Base-by-base conservation (phyloP, 1,140 invertebrate genomes). In the Brachionus sp. region DNA sequence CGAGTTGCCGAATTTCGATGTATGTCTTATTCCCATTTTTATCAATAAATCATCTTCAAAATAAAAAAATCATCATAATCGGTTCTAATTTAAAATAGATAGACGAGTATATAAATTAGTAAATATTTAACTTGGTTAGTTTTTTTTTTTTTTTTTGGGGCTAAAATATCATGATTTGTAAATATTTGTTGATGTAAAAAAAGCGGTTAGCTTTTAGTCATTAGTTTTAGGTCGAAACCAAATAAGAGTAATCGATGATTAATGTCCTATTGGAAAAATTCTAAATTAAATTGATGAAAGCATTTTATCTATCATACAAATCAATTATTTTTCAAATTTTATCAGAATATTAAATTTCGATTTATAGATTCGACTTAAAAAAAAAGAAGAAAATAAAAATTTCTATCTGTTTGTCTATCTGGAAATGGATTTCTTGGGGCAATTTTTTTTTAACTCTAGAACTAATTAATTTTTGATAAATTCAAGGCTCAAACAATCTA, bases 11-110 rank as follows among this genome's bases (percentile, higher is more conserved):
- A 70, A 70, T 12, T 16, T 37, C 33, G 66, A 70, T 39, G 66
- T 42, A 70, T 70, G 66, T 37, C 66, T 10, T 70, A 70, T 70
- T 37, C 66, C 66, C 66, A 70, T 70, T 12, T 37, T 70, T 37
- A 39, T n/a, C 50, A 57, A 57, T 57, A 57, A 57, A 57, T 57
- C 50, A 57, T 57, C 50, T 57, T 57, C 50, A 25, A 16, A 57
- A 57, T 19, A 42, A 7, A 42, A 57, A 57, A 57, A 53, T 53
- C 19, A 25, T 9, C 6, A 57, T 57, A 57, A 57, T 57, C 50
- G 19, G 50, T 57, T 23, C 50, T 57, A 57, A 57, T 57, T 57
- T 57, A 23, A 16, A 19, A 57, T 19, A 57, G 19, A 57, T 57
- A 57, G 50, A 57, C 50, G 29, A 29, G 29, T 29, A 29, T 29